phyloP scores from a whole-genome alignment of 2,888 invertebrate genomes.

The Papilio protenor region DNA sequence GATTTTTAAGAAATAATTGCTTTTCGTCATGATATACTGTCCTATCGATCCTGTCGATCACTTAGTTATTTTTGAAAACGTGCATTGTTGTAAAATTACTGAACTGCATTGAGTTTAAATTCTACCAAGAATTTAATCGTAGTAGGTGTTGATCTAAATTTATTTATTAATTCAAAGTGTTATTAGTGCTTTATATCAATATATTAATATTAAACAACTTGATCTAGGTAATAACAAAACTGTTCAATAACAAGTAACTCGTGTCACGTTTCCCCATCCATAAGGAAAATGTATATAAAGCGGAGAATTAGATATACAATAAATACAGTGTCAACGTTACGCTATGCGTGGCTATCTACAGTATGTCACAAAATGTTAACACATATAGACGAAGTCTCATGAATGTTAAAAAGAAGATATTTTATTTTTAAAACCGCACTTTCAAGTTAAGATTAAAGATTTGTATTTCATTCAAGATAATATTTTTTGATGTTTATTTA shows the following conservation, averaged over 20 bases:
- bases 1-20: not conserved
- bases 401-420: not conserved
- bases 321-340: not conserved
- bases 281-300: constrained; percentile 32
- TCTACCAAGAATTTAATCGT: not conserved
- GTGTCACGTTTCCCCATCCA: constrained; percentile 27
- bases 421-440: not conserved
- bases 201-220: constrained; percentile 27
- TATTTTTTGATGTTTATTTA: too few relatives aligned
- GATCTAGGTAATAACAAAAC: constrained; percentile 16
- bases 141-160: not conserved
- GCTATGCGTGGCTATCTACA: not conserved
- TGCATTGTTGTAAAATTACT: not conserved
- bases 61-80: not conserved
- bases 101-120: not conserved
- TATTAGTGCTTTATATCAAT: constrained; percentile 14
- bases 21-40: not conserved
- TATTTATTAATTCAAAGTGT: constrained; percentile 12
- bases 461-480: too few relatives aligned
- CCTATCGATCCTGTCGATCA: not conserved
- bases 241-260: constrained; percentile 20
- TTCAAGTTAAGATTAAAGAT: too few relatives aligned
- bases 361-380: not conserved
- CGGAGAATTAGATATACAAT: constrained; percentile 23
- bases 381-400: not conserved